Evolutionary conservation across 2,888 invertebrate genomes (phyloP).

Genomic region (Ectropis crepuscularia): DNA sequence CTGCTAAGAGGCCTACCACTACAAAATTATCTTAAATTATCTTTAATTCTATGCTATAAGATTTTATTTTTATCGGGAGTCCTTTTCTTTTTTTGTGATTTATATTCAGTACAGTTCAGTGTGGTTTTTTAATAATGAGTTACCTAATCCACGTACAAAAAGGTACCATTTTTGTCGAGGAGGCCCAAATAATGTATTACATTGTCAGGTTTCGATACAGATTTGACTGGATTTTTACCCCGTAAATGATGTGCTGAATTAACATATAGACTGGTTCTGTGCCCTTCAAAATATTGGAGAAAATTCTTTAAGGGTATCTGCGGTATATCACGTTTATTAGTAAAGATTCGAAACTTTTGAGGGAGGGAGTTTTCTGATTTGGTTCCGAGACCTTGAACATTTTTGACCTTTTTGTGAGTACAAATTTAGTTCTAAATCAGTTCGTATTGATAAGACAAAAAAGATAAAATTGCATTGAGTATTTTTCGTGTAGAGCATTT

Average conservation of each 20-base stretch:
- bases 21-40: too few relatives aligned
- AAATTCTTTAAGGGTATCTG: conserved; percentile 22
- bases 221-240: conserved; percentile 40
- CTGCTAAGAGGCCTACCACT: too few relatives aligned
- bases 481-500: too few relatives aligned
- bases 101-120: too few relatives aligned
- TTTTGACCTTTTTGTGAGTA: not conserved
- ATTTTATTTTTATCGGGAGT: too few relatives aligned
- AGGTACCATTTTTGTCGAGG: conserved; percentile 27
- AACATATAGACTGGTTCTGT: conserved; percentile 44
- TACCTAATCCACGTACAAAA: not conserved
- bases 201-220: conserved; percentile 36
- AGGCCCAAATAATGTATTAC: conserved; percentile 31
- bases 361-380: conserved; percentile 1
- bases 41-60: too few relatives aligned
- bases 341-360: conserved; percentile 2
- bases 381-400: not conserved
- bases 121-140: not conserved
- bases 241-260: conserved; percentile 43
- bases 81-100: too few relatives aligned
- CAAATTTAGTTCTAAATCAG: not conserved
- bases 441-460: too few relatives aligned
- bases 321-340: conserved; percentile 16
- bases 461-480: too few relatives aligned
- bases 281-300: conserved; percentile 37